Percentiles rank a stretch among this genome's conserved stretches.
Conservation (phyloP, 2,797 vertebrate species). For the Syngnathus acus region DNA sequence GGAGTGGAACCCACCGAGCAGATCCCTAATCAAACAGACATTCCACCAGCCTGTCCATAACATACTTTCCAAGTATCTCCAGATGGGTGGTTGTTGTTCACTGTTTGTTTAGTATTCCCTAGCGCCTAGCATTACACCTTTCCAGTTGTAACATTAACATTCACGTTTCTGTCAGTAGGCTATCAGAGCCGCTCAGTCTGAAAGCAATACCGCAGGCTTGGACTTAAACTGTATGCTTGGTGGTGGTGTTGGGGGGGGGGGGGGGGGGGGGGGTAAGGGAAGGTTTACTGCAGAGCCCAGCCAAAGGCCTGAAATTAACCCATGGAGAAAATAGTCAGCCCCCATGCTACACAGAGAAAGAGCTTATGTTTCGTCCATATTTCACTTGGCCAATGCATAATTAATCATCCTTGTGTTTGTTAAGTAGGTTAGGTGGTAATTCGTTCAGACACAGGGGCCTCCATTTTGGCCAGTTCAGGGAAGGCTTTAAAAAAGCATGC, state of each 20-base stretch:
- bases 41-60: conserved; percentile 14
- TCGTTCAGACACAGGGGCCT: conserved; percentile 37
- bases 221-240: conserved; percentile 24
- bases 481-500: conserved; percentile 26
- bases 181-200: conserved; percentile 48
- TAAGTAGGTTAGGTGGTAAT: conserved; percentile 52
- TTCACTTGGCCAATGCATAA: conserved; percentile 32
- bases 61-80: conserved; percentile 27
- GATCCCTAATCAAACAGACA: conserved; percentile 40
- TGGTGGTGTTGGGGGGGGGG: conserved; percentile 8
- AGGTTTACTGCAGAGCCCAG: conserved; percentile 20
- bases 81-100: conserved; percentile 38
- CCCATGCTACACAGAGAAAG: conserved; percentile 31
- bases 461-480: conserved; percentile 37
- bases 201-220: conserved; percentile 28
- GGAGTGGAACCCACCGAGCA: conserved; percentile 26
- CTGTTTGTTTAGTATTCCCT: conserved; percentile 34
- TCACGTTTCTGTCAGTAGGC: conserved; percentile 36
- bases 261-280: not conserved
- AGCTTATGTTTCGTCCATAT: conserved; percentile 38
- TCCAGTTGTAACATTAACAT: conserved; percentile 25
- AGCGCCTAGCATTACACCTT: conserved; percentile 19
- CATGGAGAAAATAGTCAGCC: conserved; percentile 45
- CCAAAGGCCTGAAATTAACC: conserved; percentile 52
- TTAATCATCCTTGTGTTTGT: conserved; percentile 57